Conservation (phyloP, 2,888 invertebrate genomes). For the Corbicula japonica region DNA sequence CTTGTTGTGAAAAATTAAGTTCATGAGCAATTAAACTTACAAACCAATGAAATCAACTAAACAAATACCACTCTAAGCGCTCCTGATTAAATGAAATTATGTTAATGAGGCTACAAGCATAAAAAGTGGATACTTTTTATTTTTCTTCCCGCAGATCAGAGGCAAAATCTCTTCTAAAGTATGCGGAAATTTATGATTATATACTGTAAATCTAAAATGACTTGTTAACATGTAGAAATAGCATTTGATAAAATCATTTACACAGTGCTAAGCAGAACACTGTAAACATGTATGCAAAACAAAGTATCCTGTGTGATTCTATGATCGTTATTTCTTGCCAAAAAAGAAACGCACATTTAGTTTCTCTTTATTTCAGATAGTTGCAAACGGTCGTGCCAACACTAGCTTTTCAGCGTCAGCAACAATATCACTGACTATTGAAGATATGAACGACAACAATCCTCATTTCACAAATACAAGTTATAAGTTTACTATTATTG, state of each 20-base stretch:
- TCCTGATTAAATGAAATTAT: no score
- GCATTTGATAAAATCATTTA: neutral
- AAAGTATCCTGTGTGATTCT: neutral
- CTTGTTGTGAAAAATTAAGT: no score
- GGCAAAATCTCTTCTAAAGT: neutral
- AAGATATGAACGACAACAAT: slow-evolving; percentile 59
- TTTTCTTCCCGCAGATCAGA: neutral
- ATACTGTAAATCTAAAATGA: no score
- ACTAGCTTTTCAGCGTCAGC: slow-evolving; percentile 37
- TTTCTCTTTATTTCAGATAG: slow-evolving; percentile 34
- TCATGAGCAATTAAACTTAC: no score
- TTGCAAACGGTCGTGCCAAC: slow-evolving; percentile 34
- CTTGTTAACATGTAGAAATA: neutral
- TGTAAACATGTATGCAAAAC: neutral
- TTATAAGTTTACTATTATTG: slow-evolving; percentile 33
- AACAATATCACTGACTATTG: slow-evolving; percentile 29
- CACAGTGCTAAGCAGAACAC: neutral
- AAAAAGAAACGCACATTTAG: neutral
- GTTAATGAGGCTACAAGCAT: no score
- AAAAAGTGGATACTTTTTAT: no score
- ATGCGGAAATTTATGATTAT: neutral
- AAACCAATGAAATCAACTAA: no score
- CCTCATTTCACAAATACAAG: slow-evolving; percentile 46
- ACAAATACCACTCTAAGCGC: no score
- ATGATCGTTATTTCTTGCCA: neutral